Conservation (phyloP, 1,140 invertebrate genomes). For the Zeugodacus cucurbitae region DNA sequence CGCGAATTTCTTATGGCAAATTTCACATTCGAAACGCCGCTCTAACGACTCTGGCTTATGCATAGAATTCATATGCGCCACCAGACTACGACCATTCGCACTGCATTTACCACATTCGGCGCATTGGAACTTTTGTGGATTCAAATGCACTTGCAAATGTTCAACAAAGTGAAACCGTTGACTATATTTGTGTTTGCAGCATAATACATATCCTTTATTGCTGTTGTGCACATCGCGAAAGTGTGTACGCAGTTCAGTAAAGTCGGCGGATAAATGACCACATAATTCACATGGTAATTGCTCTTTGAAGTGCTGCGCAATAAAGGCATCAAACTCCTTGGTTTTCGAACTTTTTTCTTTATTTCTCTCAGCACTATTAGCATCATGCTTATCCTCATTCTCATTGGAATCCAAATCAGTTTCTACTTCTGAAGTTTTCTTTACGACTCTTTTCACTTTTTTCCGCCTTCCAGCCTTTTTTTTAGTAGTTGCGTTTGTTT, state of each 20-base stretch:
- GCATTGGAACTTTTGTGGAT: constrained; percentile 52
- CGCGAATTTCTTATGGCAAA: constrained; percentile 52
- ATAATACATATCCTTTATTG: constrained; percentile 45
- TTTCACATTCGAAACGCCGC: constrained; percentile 48
- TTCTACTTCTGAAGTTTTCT: neutral
- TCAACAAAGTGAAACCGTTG: constrained; percentile 52
- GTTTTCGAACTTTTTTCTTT: constrained; percentile 36
- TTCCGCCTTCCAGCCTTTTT: neutral
- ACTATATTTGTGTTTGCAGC: constrained; percentile 51
- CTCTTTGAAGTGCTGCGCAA: constrained; percentile 40
- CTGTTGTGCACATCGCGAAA: constrained; percentile 22
- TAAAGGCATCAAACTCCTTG: constrained; percentile 39
- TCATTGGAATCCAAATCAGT: neutral
- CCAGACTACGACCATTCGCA: constrained; percentile 21
- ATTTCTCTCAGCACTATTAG: neutral
- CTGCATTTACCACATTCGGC: constrained; percentile 35
- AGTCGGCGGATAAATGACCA: neutral
- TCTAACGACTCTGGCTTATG: constrained; percentile 40
- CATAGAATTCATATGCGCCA: constrained; percentile 39
- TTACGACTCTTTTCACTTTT: neutral
- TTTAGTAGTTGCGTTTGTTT: neutral
- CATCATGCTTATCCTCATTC: neutral
- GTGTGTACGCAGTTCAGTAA: constrained; percentile 37
- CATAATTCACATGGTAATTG: constrained; percentile 37
- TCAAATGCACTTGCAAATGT: constrained; percentile 51